phyloP scores from a whole-genome alignment of 2,113 vertebrate genomes.

The Thunnus maccoyii region DNA sequence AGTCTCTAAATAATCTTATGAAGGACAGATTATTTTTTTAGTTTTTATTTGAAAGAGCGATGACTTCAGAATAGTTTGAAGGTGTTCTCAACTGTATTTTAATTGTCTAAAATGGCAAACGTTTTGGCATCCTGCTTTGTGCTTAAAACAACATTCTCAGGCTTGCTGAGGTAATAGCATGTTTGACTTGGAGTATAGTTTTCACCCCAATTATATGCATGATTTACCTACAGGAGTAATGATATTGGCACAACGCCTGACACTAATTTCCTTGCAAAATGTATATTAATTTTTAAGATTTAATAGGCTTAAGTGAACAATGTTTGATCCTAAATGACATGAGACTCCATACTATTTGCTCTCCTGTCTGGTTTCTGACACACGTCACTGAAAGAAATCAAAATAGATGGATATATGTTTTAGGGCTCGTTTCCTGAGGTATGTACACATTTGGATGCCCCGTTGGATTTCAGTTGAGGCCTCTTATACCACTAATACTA shows the following conservation, averaged over 20 bases:
- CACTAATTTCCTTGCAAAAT: conserved; percentile 40
- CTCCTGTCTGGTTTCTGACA: conserved; percentile 33
- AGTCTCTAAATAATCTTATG: background rate
- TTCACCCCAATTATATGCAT: conserved; percentile 20
- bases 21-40: no score
- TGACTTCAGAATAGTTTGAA: conserved; percentile 2
- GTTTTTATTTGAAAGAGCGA: background rate
- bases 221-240: conserved; percentile 26
- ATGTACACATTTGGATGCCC: background rate
- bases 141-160: conserved; percentile 43
- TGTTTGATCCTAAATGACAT: background rate
- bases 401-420: conserved; percentile 18
- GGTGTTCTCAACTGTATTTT: background rate
- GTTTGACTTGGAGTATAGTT: conserved; percentile 51
- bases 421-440: conserved; percentile 27
- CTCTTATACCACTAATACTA: conserved; percentile 19
- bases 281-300: background rate
- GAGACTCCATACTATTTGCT: background rate
- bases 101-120: background rate
- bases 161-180: conserved; percentile 17
- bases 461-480: background rate
- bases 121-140: background rate
- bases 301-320: conserved; percentile 13
- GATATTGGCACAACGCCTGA: conserved; percentile 8
- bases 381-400: conserved; percentile 13